Evolutionary conservation across 2,113 vertebrate genomes (phyloP), one percentile per base, ranked within the genome.

Genomic region (Vulpes vulpes): DNA sequence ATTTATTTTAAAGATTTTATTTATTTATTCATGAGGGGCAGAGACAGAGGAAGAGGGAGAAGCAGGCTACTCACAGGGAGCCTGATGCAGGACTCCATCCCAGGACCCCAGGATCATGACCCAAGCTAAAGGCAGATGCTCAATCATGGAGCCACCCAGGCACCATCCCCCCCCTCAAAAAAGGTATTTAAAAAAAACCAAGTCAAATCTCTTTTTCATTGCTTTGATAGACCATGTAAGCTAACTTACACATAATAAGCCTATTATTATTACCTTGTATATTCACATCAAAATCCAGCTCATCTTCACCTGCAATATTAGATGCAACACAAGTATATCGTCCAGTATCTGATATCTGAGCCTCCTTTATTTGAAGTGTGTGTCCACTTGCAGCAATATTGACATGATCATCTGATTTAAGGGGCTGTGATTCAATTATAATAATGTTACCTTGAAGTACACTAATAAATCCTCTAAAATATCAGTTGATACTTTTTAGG

Each of bases 211-310:
- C 53, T 95, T 82, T 93, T 62, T 30, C 51, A 3, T 32, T 88
- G 32, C 19, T 59, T 86, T 20, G 79, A 30, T 35, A 93, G 32
- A 94, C 25, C 3, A 86, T 53, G 11, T 11, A 87, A 65, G 12
- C 60, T 57, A 92, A 82, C 76, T 83, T 79, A 53, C 12, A 60
- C 20, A 32, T 22, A 43, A n/a, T 65, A 88, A 95, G 9, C 35
- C 86, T 53, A 95, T 51, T 35, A 62, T 74, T 64, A 76, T 96
- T 99, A 99, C 99, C 99, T 99, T 99, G 99, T 99, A 99, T 99
- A 99, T 99, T 99, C 98, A 99, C 99, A 99, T 99, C 99, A 99
- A 99, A 99, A 98, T 99, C 99, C 99, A 99, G 98, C 98, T 99
- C 99, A 97, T 99, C 99, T 98, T 99, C 99, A 87, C 99, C 99